Base-by-base conservation (phyloP, 2,888 invertebrate species). In the Limenitis camilla region DNA sequence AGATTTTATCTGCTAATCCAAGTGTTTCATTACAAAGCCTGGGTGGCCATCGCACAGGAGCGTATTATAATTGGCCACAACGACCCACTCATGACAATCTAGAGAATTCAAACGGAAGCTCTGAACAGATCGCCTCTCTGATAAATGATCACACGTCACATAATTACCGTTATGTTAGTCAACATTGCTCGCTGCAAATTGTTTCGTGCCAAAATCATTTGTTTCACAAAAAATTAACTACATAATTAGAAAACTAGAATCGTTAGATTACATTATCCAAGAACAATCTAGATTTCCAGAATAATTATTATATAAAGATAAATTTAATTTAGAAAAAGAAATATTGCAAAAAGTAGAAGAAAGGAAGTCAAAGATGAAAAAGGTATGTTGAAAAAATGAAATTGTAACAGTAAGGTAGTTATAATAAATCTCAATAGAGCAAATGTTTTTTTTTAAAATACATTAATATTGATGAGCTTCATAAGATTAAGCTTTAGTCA, bases 21-120 rank as follows among this genome's bases (percentile, higher is more conserved):
- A 71, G 81, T 83, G 78, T 84, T 74, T 59, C 53, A 67, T 85
- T 84, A 76, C 83, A 42, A 50, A 51, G 69, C 69, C 64, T 80
- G 85, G 85, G 86, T 84, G 85, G 85, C 68, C 80, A 62, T 54
- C 56, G 56, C 49, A 65, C 64, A 62, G 63, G 52, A 61, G 65
- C 55, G 55, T 61, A 65, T 66, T 59, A 72, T 77, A 69, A 75
- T 75, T 72, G 67, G 64, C 64, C 62, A 70, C 71, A 74, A 71
- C 69, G 69, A 65, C 64, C 58, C 68, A 68, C 69, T 72, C 65
- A 67, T 65, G 69, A 71, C 74, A 68, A 69, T 71, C 72, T 69
- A 69, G 65, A 61, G 68, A 50, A 56, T 40, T 69, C 69, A 62
- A 68, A 64, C 68, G 70, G 73, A 74, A 74, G 68, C 68, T 56